Conservation (phyloP, 2,113 vertebrate genomes). For the Myiagra hebetior region DNA sequence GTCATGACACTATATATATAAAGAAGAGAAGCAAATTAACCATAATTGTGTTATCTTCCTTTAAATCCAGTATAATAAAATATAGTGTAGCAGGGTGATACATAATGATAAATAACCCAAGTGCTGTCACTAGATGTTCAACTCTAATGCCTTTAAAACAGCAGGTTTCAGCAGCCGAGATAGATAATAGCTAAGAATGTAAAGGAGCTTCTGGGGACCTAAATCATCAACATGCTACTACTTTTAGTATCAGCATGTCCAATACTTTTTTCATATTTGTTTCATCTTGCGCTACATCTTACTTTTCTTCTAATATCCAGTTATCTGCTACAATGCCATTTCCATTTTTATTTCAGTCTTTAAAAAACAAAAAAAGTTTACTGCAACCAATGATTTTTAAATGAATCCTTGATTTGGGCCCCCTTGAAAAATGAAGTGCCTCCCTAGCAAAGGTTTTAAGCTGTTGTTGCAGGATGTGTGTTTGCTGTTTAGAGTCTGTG, state of each 20-base stretch:
- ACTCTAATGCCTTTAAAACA: constrained; percentile 76
- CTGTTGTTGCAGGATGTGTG: neutral
- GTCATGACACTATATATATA: constrained; percentile 84
- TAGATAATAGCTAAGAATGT: constrained; percentile 72
- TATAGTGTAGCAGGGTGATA: constrained; percentile 70
- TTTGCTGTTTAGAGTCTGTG: constrained; percentile 6
- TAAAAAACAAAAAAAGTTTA: constrained; percentile 43
- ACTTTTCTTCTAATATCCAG: constrained; percentile 15
- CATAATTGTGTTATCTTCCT: constrained; percentile 88
- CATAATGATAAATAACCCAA: constrained; percentile 87
- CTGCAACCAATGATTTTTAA: constrained; percentile 27
- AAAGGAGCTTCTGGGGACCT: constrained; percentile 69
- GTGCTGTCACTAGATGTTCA: constrained; percentile 74
- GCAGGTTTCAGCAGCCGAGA: constrained; percentile 78
- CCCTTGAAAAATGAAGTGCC: constrained; percentile 2
- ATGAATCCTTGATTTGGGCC: neutral
- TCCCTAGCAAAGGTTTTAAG: constrained; percentile 13
- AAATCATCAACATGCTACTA: constrained; percentile 71
- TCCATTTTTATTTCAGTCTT: constrained; percentile 1
- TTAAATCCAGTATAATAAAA: constrained; percentile 81
- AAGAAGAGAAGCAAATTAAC: constrained; percentile 89
- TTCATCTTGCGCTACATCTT: constrained; percentile 66
- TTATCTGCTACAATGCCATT: constrained; percentile 11
- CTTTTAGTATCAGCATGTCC: constrained; percentile 71
- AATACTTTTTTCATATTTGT: constrained; percentile 55